Conservation (phyloP, 1,140 invertebrate genomes). For the Drosophila hydei region DNA sequence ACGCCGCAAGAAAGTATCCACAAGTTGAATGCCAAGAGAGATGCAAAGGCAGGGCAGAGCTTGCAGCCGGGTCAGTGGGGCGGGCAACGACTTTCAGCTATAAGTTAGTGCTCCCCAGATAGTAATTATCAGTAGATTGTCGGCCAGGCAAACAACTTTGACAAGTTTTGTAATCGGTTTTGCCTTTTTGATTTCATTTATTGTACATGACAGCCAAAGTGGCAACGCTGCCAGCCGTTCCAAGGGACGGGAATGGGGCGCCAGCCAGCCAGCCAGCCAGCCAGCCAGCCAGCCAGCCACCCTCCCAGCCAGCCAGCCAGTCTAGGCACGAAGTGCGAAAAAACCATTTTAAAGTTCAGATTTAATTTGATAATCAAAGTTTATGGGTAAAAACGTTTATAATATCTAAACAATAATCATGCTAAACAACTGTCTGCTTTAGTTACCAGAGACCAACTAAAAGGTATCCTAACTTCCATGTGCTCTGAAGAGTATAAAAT, state of each 20-base stretch:
- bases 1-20: constrained; percentile 29
- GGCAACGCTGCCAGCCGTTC: background rate
- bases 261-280: too few relatives aligned
- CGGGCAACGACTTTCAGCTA: constrained; percentile 29
- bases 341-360: constrained; percentile 19
- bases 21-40: constrained; percentile 29
- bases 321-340: background rate
- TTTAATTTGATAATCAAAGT: constrained; percentile 22
- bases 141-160: constrained; percentile 67
- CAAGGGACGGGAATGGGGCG: background rate
- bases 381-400: background rate
- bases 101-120: constrained; percentile 80
- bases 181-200: constrained; percentile 75
- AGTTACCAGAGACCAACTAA: background rate
- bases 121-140: constrained; percentile 81
- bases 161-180: constrained; percentile 77
- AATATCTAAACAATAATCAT: constrained; percentile 1
- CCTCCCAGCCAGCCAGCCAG: too few relatives aligned
- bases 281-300: too few relatives aligned
- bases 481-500: too few relatives aligned
- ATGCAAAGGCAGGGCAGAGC: background rate
- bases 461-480: too few relatives aligned
- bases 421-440: background rate
- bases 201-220: constrained; percentile 49
- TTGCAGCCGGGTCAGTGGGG: background rate